Evolutionary conservation across 2,888 invertebrate genomes (phyloP), one percentile per base, ranked within the genome.

Genomic region (Drosophila bunnanda): DNA sequence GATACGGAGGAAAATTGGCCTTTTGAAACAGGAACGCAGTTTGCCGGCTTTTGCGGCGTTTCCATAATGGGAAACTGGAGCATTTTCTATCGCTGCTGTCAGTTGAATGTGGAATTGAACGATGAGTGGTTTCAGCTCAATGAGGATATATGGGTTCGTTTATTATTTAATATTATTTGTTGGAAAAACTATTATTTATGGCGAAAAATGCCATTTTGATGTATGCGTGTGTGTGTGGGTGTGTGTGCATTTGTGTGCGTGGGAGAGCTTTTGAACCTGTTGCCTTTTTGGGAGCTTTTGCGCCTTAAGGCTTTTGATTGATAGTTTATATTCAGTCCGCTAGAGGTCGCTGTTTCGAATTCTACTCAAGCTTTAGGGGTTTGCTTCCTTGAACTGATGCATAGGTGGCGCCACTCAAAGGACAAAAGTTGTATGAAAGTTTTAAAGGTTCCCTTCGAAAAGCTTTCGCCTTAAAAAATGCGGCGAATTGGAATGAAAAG

Each of bases 141-240:
- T 59, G 55, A 80, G 12, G 91, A 92, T 34, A 92, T 92, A 77
- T 91, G 91, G 92, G 92, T 92, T 74, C 73, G 92, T 61, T 58
- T 32, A 57, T 68, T 44, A 17, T 30, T 56, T 64, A 36, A 46
- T 15, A 22, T 73, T 60, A 46, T 71, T 58, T 61, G 17, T 25
- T 39, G 48, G 30, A 44, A 55, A 50, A 12, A 41, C 7, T 50
- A 38, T 25, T 17, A 5, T 13, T 39, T 25, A 46, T 64, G 46
- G 3, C 30, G 5, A 6, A 22, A 20, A 17, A 39, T 17, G 9
- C 2, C 4, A 12, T 17, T 39, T 39, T 15, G 7, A 2, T 15
- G 6, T 5, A 15, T 15, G 36, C 2, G 15, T 36, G 15, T 36
- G 36, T 36, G 36, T 36, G 5, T n/a, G 12, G 46, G 38, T 50